Evolutionary conservation across 2,113 vertebrate genomes (phyloP).

Genomic region (Larimichthys crocea): DNA sequence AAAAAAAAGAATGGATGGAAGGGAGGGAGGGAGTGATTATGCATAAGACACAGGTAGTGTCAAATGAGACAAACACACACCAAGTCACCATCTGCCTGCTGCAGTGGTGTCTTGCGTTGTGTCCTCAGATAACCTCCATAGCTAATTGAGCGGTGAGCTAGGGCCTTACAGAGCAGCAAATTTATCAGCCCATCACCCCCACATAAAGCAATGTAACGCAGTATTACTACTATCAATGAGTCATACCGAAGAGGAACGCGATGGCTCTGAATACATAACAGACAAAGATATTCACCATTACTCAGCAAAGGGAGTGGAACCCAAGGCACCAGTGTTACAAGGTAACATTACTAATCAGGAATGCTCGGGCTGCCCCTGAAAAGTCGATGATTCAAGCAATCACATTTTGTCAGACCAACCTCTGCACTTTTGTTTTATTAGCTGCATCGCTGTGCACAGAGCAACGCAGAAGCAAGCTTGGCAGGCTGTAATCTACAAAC

Average conservation of each 20-base stretch:
- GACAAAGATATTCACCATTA: neutral
- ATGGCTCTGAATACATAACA: neutral
- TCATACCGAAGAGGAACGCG: slow-evolving; percentile 12
- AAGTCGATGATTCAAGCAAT: too few relatives aligned
- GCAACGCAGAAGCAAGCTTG: too few relatives aligned
- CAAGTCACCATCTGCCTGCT: slow-evolving; percentile 61
- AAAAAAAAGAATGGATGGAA: neutral
- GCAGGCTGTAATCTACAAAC: too few relatives aligned
- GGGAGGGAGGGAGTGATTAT: slow-evolving; percentile 18
- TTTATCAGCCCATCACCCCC: slow-evolving; percentile 43
- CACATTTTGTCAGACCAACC: too few relatives aligned
- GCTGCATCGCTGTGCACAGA: too few relatives aligned
- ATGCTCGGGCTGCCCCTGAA: neutral
- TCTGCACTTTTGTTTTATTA: too few relatives aligned
- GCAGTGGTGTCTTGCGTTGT: neutral
- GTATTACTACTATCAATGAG: neutral
- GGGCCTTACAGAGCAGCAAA: slow-evolving; percentile 16
- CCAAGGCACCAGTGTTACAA: neutral
- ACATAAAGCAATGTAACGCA: slow-evolving; percentile 10
- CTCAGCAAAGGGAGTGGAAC: slow-evolving; percentile 1
- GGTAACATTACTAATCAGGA: neutral
- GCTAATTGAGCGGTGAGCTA: slow-evolving; percentile 37
- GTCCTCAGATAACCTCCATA: slow-evolving; percentile 53
- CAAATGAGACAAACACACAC: slow-evolving; percentile 54
- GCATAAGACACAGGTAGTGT: slow-evolving; percentile 48